Evolutionary conservation across 2,888 invertebrate species (phyloP), one percentile per base, ranked within the genome.

Genomic region (Spodoptera picta): DNA sequence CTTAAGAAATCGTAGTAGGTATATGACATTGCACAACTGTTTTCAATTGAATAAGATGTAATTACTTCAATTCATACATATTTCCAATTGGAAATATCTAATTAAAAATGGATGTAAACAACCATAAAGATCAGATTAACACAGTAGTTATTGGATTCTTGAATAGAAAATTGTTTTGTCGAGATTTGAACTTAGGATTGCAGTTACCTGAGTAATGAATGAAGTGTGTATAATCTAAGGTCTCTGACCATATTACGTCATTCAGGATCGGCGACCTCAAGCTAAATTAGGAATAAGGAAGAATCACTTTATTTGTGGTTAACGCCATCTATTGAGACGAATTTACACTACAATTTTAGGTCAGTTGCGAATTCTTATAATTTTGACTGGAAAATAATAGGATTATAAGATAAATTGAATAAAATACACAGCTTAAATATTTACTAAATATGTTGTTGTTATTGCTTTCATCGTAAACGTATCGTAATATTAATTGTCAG

Each of bases 201-300:
- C 50, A 27, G 47, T 48, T 50, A 65, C n/a, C 53, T 19, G 60
- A 27, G 7, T 51, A 50, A 56, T 57, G 36, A 36, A 36, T 36
- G 36, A 50, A 51, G 10, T 41, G 10, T 48, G 27, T 11, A 68
- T 75, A n/a, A n/a, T n/a, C n/a, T 65, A 57, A 50, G 61, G 63
- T 59, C 51, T 65, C 47, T 14, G 56, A 63, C 56, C 63, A 63
- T 45, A 58, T 69, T 41, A 65, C 69, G 63, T 64, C 69, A 75
- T 61, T 2, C 49, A 59, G 75, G 65, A 74, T 51, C 75, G 62
- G 50, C 60, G 76, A 75, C 69, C 76, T 56, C 49, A 12, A 5
- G 44, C 43, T 73, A 72, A 73, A 73, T 73, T 76, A 44, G 65
- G 60, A 74, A 57, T 50, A 58, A 72, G 75, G 75, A 69, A 69